Evolutionary conservation across 2,797 vertebrate species (phyloP), one percentile per base, ranked within the genome.

Genomic region (Furcifer pardalis): DNA sequence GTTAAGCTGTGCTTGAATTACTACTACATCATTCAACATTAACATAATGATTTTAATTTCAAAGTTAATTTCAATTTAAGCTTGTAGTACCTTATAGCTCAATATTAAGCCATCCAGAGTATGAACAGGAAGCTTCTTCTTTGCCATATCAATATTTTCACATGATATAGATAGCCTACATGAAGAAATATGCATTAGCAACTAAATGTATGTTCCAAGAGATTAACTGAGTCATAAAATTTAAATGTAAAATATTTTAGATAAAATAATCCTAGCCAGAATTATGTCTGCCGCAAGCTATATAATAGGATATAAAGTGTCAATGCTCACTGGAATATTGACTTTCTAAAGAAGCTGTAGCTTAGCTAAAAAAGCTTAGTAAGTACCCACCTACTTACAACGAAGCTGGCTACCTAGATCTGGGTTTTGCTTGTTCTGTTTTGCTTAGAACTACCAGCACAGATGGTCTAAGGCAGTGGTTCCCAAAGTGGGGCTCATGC

Each of bases 91-190:
- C 97, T 99, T 99, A 90, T 99, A 99, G 92, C 97, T 97, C 83
- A 99, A 94, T 0, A 97, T 98, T 7, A 99, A 96, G 63, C 98
- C 97, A 93, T 99, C 98, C 37, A 99, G 96, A 84, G 97, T 98
- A 92, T 99, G 98, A 46, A 99, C 97, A 1, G 98, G 98, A 49
- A 98, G 97, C 87, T 99, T 99, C 94, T 99, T 99, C 94, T 98
- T 98, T 49, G 96, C 92, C 40, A 97, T 92, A 79, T 99, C 98
- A 63, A 97, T 94, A 72, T 94, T 96, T 93, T 99, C 99, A 95
- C 98, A 97, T 27, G 96, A 97, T 92, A 99, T 97, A 4, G 98
- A 98, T 69, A 99, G 95, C 89, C 98, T 99, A 8, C 2, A 35
- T 13, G 86, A 83, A 35, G 63, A 93, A 91, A 85, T 0, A 89